These are phyloP conservation scores for Theocolax elegans DNA, from an alignment of 1,140 invertebrate species.

Conservation along the genomic window DNA sequence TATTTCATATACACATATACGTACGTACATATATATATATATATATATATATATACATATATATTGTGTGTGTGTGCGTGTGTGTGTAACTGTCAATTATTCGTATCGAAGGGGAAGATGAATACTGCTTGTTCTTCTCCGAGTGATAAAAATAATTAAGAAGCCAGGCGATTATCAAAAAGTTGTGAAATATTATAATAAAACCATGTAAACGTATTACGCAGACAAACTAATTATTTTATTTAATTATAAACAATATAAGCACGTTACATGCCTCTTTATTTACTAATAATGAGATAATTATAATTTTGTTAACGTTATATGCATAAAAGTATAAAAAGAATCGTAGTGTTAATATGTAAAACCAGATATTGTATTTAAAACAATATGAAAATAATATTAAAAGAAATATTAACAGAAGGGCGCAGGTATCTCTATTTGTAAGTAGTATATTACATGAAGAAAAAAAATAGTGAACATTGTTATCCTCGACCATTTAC, in stretches of 20 bases:
- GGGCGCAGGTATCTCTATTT: slow-evolving; percentile 35
- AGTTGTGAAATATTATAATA: not conserved
- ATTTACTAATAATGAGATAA: not conserved
- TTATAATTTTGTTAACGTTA: no score
- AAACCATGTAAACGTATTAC: not conserved
- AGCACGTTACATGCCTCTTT: not conserved
- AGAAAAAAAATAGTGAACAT: not conserved
- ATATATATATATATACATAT: slow-evolving; percentile 23
- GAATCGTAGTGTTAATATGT: not conserved
- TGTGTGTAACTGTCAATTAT: slow-evolving; percentile 35
- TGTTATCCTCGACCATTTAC: slow-evolving; percentile 3
- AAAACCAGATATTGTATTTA: no score
- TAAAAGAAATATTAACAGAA: no score
- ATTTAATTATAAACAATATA: no score
- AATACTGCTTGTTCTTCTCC: not conserved
- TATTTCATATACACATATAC: no score
- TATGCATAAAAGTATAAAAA: not conserved
- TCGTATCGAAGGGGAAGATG: slow-evolving; percentile 15
- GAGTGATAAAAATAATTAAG: not conserved
- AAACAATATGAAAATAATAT: no score
- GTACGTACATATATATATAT: slow-evolving; percentile 19
- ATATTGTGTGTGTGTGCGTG: no score
- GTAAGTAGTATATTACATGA: not conserved
- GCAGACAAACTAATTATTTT: not conserved
- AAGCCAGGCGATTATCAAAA: not conserved